Conservation (phyloP, 2,113 vertebrate genomes). For the Tyrannus savana region DNA sequence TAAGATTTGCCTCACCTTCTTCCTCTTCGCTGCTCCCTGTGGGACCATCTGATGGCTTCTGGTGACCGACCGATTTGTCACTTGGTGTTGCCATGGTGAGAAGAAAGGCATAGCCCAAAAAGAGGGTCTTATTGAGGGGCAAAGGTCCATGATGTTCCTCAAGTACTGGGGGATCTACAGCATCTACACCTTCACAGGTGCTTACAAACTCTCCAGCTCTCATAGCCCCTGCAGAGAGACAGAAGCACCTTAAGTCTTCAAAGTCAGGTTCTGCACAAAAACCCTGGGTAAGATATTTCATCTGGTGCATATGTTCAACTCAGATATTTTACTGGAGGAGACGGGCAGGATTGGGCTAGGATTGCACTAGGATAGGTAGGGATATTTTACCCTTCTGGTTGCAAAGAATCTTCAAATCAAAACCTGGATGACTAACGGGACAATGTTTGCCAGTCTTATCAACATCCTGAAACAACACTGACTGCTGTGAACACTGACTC, state of each 20-base stretch:
- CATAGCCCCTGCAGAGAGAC: constrained; percentile 50
- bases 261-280: neutral
- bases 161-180: constrained; percentile 63
- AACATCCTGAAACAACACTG: neutral
- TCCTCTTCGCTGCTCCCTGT: constrained; percentile 81
- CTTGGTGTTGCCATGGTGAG: constrained; percentile 87
- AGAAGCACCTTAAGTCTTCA: neutral
- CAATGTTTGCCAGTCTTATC: neutral
- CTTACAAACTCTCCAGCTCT: constrained; percentile 70
- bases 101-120: constrained; percentile 95
- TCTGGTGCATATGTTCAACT: neutral
- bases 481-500: neutral
- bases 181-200: constrained; percentile 80
- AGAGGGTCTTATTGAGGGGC: constrained; percentile 88
- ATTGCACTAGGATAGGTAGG: neutral
- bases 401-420: neutral
- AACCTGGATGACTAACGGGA: neutral
- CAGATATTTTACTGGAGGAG: neutral
- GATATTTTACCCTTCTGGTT: neutral
- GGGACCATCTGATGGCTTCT: constrained; percentile 66
- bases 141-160: constrained; percentile 84
- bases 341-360: neutral
- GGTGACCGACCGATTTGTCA: constrained; percentile 80
- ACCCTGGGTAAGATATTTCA: neutral
- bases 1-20: constrained; percentile 80